Conservation (phyloP, 2,888 invertebrate genomes). For the Erannis defoliaria region DNA sequence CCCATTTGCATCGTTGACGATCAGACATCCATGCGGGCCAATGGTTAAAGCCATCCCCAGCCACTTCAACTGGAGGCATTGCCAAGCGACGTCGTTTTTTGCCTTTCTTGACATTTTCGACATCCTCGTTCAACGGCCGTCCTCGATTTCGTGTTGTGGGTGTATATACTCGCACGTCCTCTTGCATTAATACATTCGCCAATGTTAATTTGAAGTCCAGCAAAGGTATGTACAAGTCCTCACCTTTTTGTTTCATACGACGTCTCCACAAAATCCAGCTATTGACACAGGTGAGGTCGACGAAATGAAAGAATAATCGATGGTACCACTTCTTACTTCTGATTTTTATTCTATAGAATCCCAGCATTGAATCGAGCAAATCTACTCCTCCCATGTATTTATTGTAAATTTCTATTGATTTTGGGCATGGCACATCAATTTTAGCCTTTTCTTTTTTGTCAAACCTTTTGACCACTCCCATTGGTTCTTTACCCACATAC, state of each 20-base stretch:
- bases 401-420: too few species aligned
- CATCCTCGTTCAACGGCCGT: neutral
- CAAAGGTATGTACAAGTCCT: neutral
- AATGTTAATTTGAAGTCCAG: neutral
- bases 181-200: neutral
- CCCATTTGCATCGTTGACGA: slow-evolving; percentile 36
- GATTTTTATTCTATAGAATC: neutral
- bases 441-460: neutral
- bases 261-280: neutral
- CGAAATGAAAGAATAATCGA: neutral
- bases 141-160: neutral
- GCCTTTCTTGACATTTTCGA: neutral
- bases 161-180: neutral
- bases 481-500: too few species aligned
- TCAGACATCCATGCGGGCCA: slow-evolving; percentile 34
- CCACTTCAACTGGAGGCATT: slow-evolving; percentile 31
- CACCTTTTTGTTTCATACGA: neutral
- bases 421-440: neutral
- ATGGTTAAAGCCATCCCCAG: too few species aligned
- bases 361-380: neutral
- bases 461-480: neutral
- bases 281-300: neutral
- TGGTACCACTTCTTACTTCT: neutral
- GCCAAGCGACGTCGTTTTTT: slow-evolving; percentile 23
- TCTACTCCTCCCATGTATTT: neutral